phyloP scores from a whole-genome alignment of 2,113 vertebrate genomes.

The Gymnogyps californianus region DNA sequence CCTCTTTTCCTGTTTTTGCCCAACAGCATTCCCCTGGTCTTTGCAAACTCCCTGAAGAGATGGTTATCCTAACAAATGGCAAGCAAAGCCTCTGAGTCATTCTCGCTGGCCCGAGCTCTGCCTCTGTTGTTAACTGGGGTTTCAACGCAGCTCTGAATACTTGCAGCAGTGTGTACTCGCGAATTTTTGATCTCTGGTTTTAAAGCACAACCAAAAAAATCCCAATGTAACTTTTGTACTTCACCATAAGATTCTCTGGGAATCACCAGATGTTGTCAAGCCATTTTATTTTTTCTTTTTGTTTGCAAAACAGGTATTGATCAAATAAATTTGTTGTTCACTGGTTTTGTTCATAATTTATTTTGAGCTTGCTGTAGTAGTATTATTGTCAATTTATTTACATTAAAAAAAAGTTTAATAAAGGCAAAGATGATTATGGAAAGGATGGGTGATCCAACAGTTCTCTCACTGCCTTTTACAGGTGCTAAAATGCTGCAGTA shows the following conservation, averaged over 20 bases:
- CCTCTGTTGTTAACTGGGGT: not conserved
- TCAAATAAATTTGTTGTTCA: not conserved
- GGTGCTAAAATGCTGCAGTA: not conserved
- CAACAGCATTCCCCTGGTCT: not conserved
- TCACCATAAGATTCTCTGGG: not conserved
- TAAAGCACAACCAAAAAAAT: not conserved
- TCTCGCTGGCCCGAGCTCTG: not conserved
- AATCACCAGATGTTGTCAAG: not conserved
- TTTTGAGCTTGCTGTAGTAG: not conserved
- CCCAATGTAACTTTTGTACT: not conserved
- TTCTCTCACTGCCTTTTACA: not conserved
- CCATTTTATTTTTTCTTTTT: not conserved
- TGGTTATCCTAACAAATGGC: fast-evolving
- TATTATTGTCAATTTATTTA: not conserved
- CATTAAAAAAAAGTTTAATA: not conserved
- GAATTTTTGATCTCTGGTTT: not conserved
- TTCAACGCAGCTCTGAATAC: not conserved
- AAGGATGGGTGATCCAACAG: not conserved
- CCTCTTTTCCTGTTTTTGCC: not conserved
- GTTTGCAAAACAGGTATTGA: not conserved
- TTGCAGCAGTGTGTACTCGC: not conserved
- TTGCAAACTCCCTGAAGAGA: not conserved
- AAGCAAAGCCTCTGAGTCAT: not conserved
- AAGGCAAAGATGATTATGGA: not conserved
- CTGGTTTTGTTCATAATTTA: not conserved